Evolutionary conservation across 2,113 vertebrate genomes (phyloP).

Genomic region (Amblyornis subalaris): DNA sequence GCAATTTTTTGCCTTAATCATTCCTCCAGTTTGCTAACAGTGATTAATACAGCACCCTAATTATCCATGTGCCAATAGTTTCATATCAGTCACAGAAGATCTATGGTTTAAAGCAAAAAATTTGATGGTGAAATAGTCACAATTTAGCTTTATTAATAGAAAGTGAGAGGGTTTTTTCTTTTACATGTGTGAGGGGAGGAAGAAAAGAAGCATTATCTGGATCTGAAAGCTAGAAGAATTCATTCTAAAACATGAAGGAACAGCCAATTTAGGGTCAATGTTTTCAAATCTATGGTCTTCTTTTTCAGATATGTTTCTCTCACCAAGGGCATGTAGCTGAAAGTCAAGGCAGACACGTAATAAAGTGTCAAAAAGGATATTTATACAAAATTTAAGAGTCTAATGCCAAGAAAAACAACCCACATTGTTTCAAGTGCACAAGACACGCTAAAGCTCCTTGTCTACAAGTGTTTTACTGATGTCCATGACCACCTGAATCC

Average conservation of each 20-base stretch:
- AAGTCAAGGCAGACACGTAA: background rate
- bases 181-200: background rate
- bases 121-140: background rate
- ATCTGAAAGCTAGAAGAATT: background rate
- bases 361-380: background rate
- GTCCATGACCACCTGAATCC: background rate
- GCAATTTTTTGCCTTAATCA: background rate
- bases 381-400: background rate
- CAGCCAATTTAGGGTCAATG: background rate
- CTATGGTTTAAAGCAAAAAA: background rate
- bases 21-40: background rate
- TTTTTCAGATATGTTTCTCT: background rate
- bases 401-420: background rate
- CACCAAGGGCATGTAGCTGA: background rate
- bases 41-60: slow-evolving; percentile 5
- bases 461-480: slow-evolving; percentile 29
- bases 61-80: background rate
- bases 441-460: background rate
- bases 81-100: background rate
- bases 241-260: background rate
- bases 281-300: background rate
- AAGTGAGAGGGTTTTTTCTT: background rate
- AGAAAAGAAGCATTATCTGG: background rate
- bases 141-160: background rate
- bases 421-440: background rate